Conservation (phyloP, 2,888 invertebrate genomes). For the Melieria crassipennis region DNA sequence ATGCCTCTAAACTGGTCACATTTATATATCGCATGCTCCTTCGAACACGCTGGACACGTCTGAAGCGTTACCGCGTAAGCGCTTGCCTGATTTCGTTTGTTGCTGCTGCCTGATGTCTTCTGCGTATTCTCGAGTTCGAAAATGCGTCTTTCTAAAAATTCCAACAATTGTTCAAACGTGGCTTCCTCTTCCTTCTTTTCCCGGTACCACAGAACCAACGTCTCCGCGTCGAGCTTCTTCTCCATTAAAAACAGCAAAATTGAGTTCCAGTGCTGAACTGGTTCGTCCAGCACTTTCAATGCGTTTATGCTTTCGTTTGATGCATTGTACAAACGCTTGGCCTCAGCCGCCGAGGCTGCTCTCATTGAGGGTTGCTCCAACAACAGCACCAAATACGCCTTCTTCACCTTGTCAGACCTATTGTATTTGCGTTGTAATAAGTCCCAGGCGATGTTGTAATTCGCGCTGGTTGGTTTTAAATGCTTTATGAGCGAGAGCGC, state of each 20-base stretch:
- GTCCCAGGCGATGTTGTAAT: slow-evolving; percentile 38
- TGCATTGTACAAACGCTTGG: slow-evolving; percentile 33
- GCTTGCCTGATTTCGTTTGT: background rate
- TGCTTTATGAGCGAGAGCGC: slow-evolving; percentile 38
- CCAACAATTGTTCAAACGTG: slow-evolving; percentile 29
- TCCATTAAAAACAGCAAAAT: slow-evolving; percentile 32
- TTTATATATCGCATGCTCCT: slow-evolving; percentile 25
- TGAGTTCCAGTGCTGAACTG: slow-evolving; percentile 27
- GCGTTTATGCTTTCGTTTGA: slow-evolving; percentile 30
- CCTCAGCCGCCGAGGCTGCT: slow-evolving; percentile 14
- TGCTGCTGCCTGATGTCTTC: no score
- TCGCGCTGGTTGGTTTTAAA: slow-evolving; percentile 34
- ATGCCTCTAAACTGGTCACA: slow-evolving; percentile 28
- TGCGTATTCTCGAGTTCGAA: slow-evolving; percentile 32
- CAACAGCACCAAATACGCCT: slow-evolving; percentile 28
- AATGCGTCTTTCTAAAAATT: slow-evolving; percentile 33
- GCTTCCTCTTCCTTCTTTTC: slow-evolving; percentile 34
- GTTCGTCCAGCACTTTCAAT: slow-evolving; percentile 26
- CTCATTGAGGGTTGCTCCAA: slow-evolving; percentile 28
- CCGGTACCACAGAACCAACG: slow-evolving; percentile 38
- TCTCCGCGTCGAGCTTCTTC: slow-evolving; percentile 33
- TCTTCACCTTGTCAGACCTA: slow-evolving; percentile 31
- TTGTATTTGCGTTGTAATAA: slow-evolving; percentile 38
- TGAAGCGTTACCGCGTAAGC: background rate
- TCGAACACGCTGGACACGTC: slow-evolving; percentile 21